Percentiles rank a stretch among this genome's conserved stretches.
These are phyloP conservation scores for Drosophila sulfurigaster DNA, from an alignment of 1,140 invertebrate species.

Conservation along the genomic window DNA sequence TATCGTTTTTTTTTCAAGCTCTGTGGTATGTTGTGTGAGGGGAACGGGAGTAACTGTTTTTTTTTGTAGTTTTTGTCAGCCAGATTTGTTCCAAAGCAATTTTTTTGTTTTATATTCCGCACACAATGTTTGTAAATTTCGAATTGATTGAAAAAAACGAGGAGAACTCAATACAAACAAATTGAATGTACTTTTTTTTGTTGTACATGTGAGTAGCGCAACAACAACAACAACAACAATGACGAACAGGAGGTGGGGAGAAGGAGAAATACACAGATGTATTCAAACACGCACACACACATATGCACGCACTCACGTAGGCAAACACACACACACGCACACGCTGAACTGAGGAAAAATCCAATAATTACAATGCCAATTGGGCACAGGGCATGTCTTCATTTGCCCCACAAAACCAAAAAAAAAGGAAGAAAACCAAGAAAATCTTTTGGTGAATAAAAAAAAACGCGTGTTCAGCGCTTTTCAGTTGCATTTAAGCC, in stretches of 20 bases:
- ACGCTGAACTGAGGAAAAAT: slow-evolving; percentile 42
- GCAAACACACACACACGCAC: slow-evolving; percentile 16
- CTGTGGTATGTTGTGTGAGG: background rate
- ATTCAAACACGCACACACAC: slow-evolving; percentile 5
- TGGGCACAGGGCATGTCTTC: slow-evolving; percentile 21
- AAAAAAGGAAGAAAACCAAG: background rate
- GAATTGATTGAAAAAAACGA: slow-evolving; percentile 26
- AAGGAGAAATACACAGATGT: background rate
- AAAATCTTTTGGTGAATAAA: slow-evolving; percentile 1
- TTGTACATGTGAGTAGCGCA: background rate
- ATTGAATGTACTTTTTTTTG: background rate
- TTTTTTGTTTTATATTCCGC: slow-evolving; percentile 17
- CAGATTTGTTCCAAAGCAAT: slow-evolving; percentile 4
- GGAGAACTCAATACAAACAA: slow-evolving; percentile 25
- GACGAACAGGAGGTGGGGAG: background rate
- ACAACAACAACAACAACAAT: slow-evolving; percentile 11
- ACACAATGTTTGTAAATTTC: slow-evolving; percentile 12
- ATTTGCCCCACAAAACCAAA: slow-evolving; percentile 13
- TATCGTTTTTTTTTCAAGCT: background rate
- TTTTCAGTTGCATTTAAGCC: slow-evolving; percentile 1
- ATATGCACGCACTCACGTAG: background rate
- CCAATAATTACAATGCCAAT: slow-evolving; percentile 66
- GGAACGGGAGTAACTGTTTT: background rate
- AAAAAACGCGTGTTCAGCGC: background rate
- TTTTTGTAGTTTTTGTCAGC: slow-evolving; percentile 3